Percentiles rank a stretch among this genome's conserved stretches.
Evolutionary conservation across 2,797 vertebrate genomes (phyloP).

Genomic region (Sebastes steindachneri): DNA sequence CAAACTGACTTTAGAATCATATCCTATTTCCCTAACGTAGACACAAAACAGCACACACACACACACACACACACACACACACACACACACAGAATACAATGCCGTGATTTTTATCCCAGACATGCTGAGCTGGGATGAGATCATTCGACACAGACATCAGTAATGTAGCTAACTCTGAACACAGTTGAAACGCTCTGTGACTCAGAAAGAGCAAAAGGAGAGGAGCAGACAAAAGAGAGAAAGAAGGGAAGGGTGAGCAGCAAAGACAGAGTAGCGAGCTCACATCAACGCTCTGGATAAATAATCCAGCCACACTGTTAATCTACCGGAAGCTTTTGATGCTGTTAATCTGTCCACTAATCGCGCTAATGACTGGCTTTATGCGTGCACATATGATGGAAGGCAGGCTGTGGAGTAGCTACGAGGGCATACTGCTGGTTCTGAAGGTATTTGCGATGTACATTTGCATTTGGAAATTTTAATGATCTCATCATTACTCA

Average conservation of each 20-base stretch:
- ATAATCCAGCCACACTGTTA: neutral
- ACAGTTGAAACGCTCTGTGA: constrained; percentile 30
- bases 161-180: constrained; percentile 41
- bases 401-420: neutral
- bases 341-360: constrained; percentile 2
- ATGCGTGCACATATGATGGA: neutral
- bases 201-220: constrained; percentile 14
- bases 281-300: neutral
- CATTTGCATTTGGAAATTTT: neutral
- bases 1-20: neutral
- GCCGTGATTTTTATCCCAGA: constrained; percentile 40
- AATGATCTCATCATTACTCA: constrained; percentile 7
- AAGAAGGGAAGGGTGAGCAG: neutral
- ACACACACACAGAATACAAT: neutral
- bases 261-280: neutral
- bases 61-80: neutral
- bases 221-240: neutral
- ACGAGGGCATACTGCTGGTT: neutral
- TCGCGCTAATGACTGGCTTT: neutral
- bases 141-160: constrained; percentile 51
- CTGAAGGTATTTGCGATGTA: neutral
- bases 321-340: neutral
- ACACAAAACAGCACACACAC: constrained; percentile 2
- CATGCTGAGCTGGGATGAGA: constrained; percentile 52
- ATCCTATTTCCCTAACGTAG: neutral